Evolutionary conservation across 1,140 invertebrate species (phyloP).

Genomic region (Nixonia krombeini): DNA sequence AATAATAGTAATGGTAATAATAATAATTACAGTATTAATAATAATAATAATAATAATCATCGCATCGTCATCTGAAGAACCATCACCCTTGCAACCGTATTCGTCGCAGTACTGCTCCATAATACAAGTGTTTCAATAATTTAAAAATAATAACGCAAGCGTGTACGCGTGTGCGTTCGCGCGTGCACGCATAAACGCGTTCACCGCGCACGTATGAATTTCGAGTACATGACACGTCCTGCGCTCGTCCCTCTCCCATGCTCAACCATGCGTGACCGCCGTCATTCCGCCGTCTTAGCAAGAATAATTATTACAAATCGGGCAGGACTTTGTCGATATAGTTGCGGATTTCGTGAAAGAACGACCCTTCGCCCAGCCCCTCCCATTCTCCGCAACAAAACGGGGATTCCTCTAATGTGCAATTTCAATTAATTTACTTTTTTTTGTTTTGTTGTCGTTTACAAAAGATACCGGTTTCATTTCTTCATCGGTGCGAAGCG

Average conservation of each 20-base stretch:
- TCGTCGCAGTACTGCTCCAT: constrained; percentile 31
- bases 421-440: no score
- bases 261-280: no score
- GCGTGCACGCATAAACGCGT: constrained; percentile 7
- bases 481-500: no score
- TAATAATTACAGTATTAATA: no score
- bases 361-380: constrained; percentile 23
- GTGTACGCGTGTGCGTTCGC: constrained; percentile 10
- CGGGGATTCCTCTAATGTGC: no score
- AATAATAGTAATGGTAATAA: no score
- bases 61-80: constrained; percentile 35
- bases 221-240: constrained; percentile 22
- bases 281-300: no score
- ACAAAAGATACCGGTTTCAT: constrained; percentile 3
- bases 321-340: constrained; percentile 48
- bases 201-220: constrained; percentile 6
- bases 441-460: neutral
- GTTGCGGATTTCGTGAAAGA: constrained; percentile 45
- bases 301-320: constrained; percentile 54
- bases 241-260: constrained; percentile 28
- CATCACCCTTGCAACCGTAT: constrained; percentile 25
- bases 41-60: constrained; percentile 56
- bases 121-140: constrained; percentile 12
- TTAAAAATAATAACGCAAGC: constrained; percentile 13
- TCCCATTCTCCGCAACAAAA: constrained; percentile 19